Percentiles rank a stretch among this genome's conserved stretches.
These are phyloP conservation scores for Ophraella communa DNA, from an alignment of 2,888 invertebrate species.

Conservation along the genomic window DNA sequence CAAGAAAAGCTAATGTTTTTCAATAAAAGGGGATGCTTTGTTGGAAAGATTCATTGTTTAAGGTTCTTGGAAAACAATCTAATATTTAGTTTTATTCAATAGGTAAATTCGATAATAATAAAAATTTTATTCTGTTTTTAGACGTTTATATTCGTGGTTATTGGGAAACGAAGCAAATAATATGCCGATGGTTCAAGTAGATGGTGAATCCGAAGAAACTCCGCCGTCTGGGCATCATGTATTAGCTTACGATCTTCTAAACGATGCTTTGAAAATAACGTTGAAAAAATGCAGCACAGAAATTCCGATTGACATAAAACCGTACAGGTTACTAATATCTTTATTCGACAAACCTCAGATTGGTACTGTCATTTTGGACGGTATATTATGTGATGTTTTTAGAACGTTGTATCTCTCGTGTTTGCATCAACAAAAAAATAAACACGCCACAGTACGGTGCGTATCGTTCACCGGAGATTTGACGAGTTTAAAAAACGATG, in stretches of 20 bases:
- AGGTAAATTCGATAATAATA: no score
- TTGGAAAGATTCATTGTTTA: no score
- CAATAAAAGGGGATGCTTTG: no score
- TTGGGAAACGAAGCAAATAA: conserved; percentile 74
- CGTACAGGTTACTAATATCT: conserved; percentile 81
- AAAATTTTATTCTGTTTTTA: conserved; percentile 42
- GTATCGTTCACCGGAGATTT: conserved; percentile 58
- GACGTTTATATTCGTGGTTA: conserved; percentile 84
- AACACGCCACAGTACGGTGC: conserved; percentile 51
- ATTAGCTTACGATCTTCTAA: conserved; percentile 67
- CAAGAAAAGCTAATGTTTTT: no score
- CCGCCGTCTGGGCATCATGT: conserved; percentile 46
- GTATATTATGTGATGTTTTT: conserved; percentile 80
- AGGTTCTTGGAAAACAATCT: no score
- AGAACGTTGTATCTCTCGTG: conserved; percentile 66
- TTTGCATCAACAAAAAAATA: conserved; percentile 59
- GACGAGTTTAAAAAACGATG: conserved; percentile 54
- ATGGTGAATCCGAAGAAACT: conserved; percentile 35
- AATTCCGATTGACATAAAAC: conserved; percentile 68
- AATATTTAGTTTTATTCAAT: no score
- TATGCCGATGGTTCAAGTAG: conserved; percentile 36
- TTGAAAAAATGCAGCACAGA: conserved; percentile 64
- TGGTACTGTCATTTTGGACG: conserved; percentile 78
- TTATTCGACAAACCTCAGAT: conserved; percentile 88
- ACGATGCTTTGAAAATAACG: conserved; percentile 69